Evolutionary conservation across 2,888 invertebrate genomes (phyloP).

Genomic region (Megalurothrips usitatus): DNA sequence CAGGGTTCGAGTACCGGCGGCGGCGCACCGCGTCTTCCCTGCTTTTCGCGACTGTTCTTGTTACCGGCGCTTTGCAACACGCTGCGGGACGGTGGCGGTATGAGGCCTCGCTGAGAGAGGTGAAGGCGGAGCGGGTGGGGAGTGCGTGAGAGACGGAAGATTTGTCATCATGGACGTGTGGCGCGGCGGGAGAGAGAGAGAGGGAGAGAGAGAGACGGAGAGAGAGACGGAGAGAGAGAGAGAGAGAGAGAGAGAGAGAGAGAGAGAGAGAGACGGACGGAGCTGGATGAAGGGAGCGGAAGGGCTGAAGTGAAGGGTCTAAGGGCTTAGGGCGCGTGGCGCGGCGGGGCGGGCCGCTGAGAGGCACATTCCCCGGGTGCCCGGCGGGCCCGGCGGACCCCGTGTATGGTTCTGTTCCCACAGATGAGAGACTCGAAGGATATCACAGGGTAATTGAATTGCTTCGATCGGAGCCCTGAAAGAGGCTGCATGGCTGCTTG

Average conservation of each 20-base stretch:
- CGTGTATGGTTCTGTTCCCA: background rate
- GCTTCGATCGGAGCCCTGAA: background rate
- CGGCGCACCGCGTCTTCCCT: no score
- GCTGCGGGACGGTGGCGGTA: no score
- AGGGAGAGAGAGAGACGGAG: background rate
- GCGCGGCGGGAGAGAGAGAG: background rate
- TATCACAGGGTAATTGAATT: slow-evolving; percentile 26
- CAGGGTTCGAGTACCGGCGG: no score
- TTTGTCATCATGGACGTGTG: no score
- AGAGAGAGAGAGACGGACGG: slow-evolving; percentile 12
- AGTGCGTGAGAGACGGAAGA: background rate
- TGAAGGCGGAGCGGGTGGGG: background rate
- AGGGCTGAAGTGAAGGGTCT: no score
- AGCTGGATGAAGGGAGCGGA: background rate
- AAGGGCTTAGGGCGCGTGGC: background rate
- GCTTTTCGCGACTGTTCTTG: no score
- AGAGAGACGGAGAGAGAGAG: background rate
- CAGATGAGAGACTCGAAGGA: slow-evolving; percentile 13
- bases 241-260: slow-evolving; percentile 14
- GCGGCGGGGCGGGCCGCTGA: background rate
- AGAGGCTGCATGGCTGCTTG: no score
- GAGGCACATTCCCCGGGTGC: background rate
- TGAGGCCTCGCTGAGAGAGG: no score
- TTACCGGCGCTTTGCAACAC: no score
- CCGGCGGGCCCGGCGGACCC: background rate